Conservation (phyloP, 2,888 invertebrate species). For the Dromius quadrimaculatus region DNA sequence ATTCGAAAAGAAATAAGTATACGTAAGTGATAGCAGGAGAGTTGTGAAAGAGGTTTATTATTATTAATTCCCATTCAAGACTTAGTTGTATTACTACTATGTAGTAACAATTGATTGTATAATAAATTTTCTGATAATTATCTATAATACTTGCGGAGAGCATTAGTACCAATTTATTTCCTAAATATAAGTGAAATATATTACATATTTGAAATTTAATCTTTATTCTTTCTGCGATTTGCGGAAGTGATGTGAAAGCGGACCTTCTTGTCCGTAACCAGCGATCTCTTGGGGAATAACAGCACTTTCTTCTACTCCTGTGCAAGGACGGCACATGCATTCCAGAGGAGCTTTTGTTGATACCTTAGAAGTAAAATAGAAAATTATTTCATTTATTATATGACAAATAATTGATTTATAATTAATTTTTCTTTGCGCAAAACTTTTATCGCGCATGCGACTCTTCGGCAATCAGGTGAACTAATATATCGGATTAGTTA, state of each 20-base stretch:
- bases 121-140: slow-evolving; percentile 10
- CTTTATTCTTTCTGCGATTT: slow-evolving; percentile 68
- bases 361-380: slow-evolving; percentile 73
- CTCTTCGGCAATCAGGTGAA: slow-evolving; percentile 8
- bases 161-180: slow-evolving; percentile 21
- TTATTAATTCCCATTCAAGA: slow-evolving; percentile 15
- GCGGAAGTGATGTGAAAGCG: slow-evolving; percentile 83
- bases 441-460: slow-evolving; percentile 9
- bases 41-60: not conserved
- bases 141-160: not conserved
- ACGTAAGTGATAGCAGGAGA: too few relatives aligned
- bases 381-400: slow-evolving; percentile 6
- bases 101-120: slow-evolving; percentile 40
- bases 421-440: not conserved
- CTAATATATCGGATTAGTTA: slow-evolving; percentile 19
- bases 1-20: too few relatives aligned
- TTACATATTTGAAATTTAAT: not conserved
- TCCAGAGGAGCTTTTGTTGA: slow-evolving; percentile 93
- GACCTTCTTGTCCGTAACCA: slow-evolving; percentile 85
- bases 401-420: slow-evolving; percentile 8
- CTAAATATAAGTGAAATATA: not conserved
- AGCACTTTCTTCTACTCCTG: slow-evolving; percentile 87
- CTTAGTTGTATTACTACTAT: slow-evolving; percentile 38
- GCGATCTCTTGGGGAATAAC: slow-evolving; percentile 92
- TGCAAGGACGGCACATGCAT: slow-evolving; percentile 95